phyloP scores from a whole-genome alignment of 2,888 invertebrate species.

The Apamea crenata region DNA sequence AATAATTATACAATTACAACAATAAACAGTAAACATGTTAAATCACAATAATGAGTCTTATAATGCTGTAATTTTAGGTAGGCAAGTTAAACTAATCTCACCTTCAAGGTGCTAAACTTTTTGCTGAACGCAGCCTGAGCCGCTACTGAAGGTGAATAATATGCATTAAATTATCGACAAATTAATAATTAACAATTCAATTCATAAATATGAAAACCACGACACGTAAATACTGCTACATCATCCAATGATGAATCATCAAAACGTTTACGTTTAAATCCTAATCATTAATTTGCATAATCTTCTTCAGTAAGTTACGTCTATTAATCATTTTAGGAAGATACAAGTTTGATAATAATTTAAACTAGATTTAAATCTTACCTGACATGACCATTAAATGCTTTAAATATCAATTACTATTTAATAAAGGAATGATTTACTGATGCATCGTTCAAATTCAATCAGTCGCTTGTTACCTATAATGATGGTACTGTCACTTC shows the following conservation, averaged over 20 bases:
- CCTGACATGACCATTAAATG: conserved; percentile 9
- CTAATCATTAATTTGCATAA: conserved; percentile 42
- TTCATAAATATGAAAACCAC: conserved; percentile 6
- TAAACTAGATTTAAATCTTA: not conserved
- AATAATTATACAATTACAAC: no score
- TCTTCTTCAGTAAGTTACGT: conserved; percentile 7
- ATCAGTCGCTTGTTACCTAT: conserved; percentile 10
- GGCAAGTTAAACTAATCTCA: not conserved
- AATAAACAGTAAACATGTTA: no score
- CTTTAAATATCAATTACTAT: not conserved
- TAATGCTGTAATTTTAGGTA: not conserved
- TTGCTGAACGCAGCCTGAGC: not conserved
- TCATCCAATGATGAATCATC: conserved; percentile 23
- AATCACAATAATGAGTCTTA: no score
- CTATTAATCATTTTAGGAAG: conserved; percentile 3
- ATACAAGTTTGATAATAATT: not conserved
- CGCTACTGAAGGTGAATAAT: not conserved
- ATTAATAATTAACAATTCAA: not conserved
- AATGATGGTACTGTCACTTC: conserved; percentile 10
- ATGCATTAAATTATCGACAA: not conserved
- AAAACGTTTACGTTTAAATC: conserved; percentile 10
- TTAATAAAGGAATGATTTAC: conserved; percentile 11
- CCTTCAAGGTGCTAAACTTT: not conserved
- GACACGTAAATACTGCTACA: conserved; percentile 4
- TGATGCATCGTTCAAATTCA: conserved; percentile 22